Evolutionary conservation across 2,797 vertebrate species (phyloP), one percentile per base, ranked within the genome.

Genomic region (Sebastiscus albofasciatus): DNA sequence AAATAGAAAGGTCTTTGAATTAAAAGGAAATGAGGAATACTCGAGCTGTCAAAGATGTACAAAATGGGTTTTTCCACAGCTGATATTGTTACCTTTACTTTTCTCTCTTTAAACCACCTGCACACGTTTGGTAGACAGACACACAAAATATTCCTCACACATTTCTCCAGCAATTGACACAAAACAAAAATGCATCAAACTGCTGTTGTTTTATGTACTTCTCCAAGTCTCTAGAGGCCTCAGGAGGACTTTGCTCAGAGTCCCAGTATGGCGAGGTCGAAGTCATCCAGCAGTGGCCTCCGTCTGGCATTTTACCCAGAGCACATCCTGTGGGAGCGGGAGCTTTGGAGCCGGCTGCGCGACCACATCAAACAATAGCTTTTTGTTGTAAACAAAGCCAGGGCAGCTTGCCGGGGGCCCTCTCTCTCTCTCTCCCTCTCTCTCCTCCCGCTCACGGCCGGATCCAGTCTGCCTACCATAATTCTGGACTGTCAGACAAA

Each of bases 311-410:
- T 95, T 93, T 91, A 95, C 94, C 95, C 94, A 91, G 92, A 94
- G 95, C 90, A 94, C 95, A 95, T 96, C 95, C 95, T 96, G 95
- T 96, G 95, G 94, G 95, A 96, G 95, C 75, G 75, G 91, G 91
- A 94, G 94, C 91, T 95, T 94, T 95, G 91, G 93, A 93, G 91
- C 93, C 91, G 92, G 93, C 91, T 93, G 92, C 76, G 73, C 88
- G 86, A 93, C 95, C 96, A 96, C 96, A 96, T 96, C 95, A 96
- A 96, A 96, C 96, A 96, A 96, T 96, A 93, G 94, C 93, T 96
- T 96, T 96, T 94, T 96, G 95, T 95, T 95, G 95, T 96, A 95
- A 96, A 96, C 96, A 96, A 96, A 96, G 95, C 95, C 92, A 94
- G 92, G 93, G 95, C 95, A 94, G 95, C 91, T 93, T 95, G 95